Evolutionary conservation across 1,140 invertebrate genomes (phyloP), one percentile per base, ranked within the genome.

Genomic region (Bombus terrestris): DNA sequence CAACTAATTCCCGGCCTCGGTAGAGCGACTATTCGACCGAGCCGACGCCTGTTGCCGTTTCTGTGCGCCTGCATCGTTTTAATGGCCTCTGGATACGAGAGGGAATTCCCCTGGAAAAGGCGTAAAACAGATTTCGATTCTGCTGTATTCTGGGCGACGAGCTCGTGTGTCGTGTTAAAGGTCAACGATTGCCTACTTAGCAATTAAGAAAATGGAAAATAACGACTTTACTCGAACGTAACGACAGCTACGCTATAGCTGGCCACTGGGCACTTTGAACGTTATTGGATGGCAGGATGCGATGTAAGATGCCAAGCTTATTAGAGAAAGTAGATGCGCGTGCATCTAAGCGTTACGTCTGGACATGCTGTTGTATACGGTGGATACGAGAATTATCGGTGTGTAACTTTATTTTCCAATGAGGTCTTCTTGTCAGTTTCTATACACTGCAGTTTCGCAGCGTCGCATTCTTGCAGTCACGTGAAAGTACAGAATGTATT

Each of bases 11-110:
- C 35, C 47, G 15, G 68, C 59, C 18, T 22, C 32, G 88, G 86
- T 88, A 18, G 88, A 89, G n/a, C 68, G 85, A 77, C 77, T 73
- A 72, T 75, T 77, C 59, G 77, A 81, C 64, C 85, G 57, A 57
- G 32, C 82, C 64, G 86, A 66, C 82, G 78, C 32, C 66, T 72
- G 59, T 76, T 43, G 53, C 39, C 47, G 37, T 66, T 64, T 4
- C 35, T 32, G 1, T 12, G 12, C 25, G 12, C 37, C 3, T 53
- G 3, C 5, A 47, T 13, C 37, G 41, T 37, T 35, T 62, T 13
- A 41, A 43, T 28, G 39, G 32, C 5, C 35, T 13, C 25, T 3
- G n/a, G 53, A 35, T 35, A 43, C 43, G 47, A 57, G 10, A 35
- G 59, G 32, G 37, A 57, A 83, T 41, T 62, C 35, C 43, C 6